Evolutionary conservation across 64 coral and sea anemone species (phyloP).

Genomic region (Hydrozoanthus tunicans): DNA sequence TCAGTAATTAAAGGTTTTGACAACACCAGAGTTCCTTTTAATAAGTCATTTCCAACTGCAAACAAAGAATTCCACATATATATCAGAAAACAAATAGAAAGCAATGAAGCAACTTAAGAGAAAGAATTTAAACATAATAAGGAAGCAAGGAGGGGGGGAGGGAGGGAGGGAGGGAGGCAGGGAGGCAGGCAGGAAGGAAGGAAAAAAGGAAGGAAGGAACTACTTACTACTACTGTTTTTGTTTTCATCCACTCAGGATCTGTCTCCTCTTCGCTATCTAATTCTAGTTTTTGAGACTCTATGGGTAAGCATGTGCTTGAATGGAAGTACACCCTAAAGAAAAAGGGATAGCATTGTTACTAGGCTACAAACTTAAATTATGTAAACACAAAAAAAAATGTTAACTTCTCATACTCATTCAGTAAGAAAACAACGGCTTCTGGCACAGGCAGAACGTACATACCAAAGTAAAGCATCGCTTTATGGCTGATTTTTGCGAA

Average conservation of each 20-base stretch:
- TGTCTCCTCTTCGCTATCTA: slow-evolving; percentile 90
- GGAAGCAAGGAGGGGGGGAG: too few species aligned
- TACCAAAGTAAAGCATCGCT: neutral
- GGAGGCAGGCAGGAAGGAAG: too few species aligned
- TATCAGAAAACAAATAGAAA: too few species aligned
- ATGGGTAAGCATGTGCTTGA: slow-evolving; percentile 89
- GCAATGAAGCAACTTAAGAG: too few species aligned
- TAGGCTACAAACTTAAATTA: too few species aligned
- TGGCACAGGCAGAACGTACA: neutral
- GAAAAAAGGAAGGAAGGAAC: neutral
- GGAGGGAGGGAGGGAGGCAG: too few species aligned
- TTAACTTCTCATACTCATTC: neutral
- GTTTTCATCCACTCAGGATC: slow-evolving; percentile 94
- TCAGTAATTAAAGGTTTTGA: too few species aligned
- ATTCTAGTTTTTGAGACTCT: slow-evolving; percentile 53
- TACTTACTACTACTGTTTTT: slow-evolving; percentile 81
- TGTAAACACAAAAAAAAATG: neutral
- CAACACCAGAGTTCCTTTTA: too few species aligned
- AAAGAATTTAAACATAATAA: too few species aligned
- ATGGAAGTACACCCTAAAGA: slow-evolving; percentile 88
- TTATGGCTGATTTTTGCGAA: neutral
- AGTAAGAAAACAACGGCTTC: neutral
- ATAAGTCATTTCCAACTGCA: too few species aligned
- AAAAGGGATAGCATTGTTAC: neutral
- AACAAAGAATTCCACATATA: too few species aligned